Evolutionary conservation across 1,140 invertebrate species (phyloP).

Genomic region (Pogonomyrmex barbatus): DNA sequence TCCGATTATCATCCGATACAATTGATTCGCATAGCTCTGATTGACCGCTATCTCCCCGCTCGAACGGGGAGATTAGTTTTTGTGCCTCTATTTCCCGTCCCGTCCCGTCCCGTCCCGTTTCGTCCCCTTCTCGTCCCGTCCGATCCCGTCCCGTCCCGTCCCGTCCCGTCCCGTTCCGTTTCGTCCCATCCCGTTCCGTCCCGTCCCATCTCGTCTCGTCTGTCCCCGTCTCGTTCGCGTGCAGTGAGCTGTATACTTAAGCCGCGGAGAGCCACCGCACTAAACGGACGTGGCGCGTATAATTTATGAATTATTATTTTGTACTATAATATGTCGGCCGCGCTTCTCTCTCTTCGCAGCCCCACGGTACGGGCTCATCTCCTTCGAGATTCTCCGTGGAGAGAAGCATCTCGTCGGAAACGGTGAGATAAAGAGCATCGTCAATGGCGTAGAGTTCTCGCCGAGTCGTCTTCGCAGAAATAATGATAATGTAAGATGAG

Average conservation of each 20-base stretch:
- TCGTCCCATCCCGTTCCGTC: neutral
- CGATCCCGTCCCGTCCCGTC: conserved; percentile 6
- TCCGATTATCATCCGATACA: conserved; percentile 62
- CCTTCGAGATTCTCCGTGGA: conserved; percentile 65
- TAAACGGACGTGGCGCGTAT: conserved; percentile 80
- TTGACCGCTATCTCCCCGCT: conserved; percentile 26
- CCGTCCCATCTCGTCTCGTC: conserved; percentile 3
- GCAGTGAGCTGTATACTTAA: conserved; percentile 74
- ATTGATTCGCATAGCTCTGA: conserved; percentile 39
- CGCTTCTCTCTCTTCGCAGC: conserved; percentile 31
- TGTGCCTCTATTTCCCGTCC: conserved; percentile 18
- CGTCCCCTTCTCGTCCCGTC: neutral
- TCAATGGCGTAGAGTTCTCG: conserved; percentile 71
- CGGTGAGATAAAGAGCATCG: conserved; percentile 73
- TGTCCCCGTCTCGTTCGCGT: conserved; percentile 57
- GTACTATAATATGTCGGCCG: conserved; percentile 79
- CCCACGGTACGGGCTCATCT: conserved; percentile 62
- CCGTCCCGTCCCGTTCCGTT: neutral
- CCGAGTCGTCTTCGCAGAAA: neutral
- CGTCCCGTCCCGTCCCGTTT: neutral
- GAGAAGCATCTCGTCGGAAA: conserved; percentile 75
- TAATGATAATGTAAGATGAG: neutral
- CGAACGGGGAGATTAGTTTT: conserved; percentile 27
- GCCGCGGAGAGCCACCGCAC: conserved; percentile 70
- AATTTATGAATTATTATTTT: conserved; percentile 85